phyloP scores from a whole-genome alignment of 2,113 vertebrate genomes.

The Ailurus styani region DNA sequence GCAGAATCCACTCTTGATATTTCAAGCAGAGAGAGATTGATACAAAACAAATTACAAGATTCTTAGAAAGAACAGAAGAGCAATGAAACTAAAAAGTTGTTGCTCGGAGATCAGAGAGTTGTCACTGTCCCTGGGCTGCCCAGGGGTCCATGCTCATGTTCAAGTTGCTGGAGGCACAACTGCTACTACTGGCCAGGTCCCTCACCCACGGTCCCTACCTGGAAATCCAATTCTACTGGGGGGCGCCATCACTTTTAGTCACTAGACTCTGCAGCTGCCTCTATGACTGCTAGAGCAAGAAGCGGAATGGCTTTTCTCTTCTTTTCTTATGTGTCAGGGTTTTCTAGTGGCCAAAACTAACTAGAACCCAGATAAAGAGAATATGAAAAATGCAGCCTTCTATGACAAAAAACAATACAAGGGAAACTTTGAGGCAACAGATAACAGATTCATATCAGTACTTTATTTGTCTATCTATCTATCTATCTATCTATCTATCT shows the following conservation, averaged over 20 bases:
- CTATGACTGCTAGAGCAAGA: not conserved
- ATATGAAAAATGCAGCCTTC: not conserved
- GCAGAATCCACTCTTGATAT: not conserved
- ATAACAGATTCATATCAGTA: not conserved
- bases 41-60: not conserved
- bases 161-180: not conserved
- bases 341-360: not conserved
- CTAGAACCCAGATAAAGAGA: not conserved
- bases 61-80: not conserved
- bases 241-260: not conserved
- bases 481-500: not conserved
- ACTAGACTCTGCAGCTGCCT: not conserved
- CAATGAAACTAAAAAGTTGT: not conserved
- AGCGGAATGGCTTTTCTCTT: not conserved
- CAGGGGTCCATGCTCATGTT: not conserved
- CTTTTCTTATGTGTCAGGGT: not conserved
- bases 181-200: fast-evolving
- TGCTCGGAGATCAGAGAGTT: not conserved
- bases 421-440: not conserved
- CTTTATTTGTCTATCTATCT: not conserved
- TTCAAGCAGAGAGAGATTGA: not conserved
- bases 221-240: not conserved
- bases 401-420: not conserved
- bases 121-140: not conserved
- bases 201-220: not conserved